A percentile compares a stretch with the other conserved stretches of the same genome.
Evolutionary conservation across 2,888 invertebrate species (phyloP).

Genomic region (Tigriopus californicus): DNA sequence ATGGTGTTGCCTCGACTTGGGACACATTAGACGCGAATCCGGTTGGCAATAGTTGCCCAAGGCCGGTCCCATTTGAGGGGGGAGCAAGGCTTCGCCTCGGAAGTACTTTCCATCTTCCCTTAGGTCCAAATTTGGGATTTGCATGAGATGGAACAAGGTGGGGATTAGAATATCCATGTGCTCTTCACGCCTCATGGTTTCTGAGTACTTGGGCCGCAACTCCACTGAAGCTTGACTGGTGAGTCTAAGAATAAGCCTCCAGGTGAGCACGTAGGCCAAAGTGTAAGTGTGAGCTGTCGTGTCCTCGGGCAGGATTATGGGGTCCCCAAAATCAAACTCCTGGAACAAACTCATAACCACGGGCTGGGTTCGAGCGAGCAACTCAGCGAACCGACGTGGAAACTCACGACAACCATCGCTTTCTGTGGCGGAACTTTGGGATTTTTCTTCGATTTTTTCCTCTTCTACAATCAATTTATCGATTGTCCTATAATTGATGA

Average conservation of each 20-base stretch:
- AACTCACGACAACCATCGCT: background rate
- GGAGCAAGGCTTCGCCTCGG: no score
- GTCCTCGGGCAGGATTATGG: background rate
- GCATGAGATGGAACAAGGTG: conserved; percentile 5
- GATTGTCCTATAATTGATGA: no score
- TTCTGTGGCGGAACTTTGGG: background rate
- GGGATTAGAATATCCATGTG: background rate
- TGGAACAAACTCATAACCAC: background rate
- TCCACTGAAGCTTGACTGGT: conserved; percentile 47
- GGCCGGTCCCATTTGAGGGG: no score
- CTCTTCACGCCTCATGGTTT: conserved; percentile 37
- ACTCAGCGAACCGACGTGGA: background rate
- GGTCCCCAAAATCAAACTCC: background rate
- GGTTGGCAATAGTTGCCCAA: background rate
- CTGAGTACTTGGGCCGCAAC: conserved; percentile 48
- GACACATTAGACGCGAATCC: no score
- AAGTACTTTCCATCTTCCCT: background rate
- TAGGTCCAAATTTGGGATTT: background rate
- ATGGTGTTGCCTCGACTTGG: background rate
- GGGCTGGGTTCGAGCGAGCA: background rate
- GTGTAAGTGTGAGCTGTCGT: conserved; percentile 30
- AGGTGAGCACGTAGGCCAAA: conserved; percentile 49
- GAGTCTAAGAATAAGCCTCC: conserved; percentile 45
- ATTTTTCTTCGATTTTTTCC: background rate
- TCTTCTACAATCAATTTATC: background rate